phyloP scores from a whole-genome alignment of 2,888 invertebrate genomes.

The Rapana venosa region DNA sequence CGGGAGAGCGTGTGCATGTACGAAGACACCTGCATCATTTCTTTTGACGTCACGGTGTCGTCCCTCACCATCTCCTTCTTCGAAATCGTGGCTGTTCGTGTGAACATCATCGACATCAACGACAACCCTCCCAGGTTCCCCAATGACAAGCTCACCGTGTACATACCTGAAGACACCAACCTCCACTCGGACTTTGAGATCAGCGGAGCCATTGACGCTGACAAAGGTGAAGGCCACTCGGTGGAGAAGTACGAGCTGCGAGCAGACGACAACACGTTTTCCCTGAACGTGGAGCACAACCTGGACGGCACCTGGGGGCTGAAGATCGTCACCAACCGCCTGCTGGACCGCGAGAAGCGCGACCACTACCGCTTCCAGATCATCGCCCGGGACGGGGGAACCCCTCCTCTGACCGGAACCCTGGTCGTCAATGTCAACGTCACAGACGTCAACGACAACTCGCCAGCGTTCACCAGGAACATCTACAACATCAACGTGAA shows the following conservation, averaged over 20 bases:
- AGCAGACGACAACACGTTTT: conserved; percentile 51
- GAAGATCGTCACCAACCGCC: conserved; percentile 57
- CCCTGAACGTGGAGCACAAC: conserved; percentile 54
- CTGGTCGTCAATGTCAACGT: conserved; percentile 64
- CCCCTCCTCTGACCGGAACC: conserved; percentile 55
- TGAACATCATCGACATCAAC: conserved; percentile 55
- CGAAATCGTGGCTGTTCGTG: conserved; percentile 53
- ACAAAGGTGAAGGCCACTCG: conserved; percentile 51
- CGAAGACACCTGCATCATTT: conserved; percentile 56
- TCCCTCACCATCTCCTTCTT: conserved; percentile 50
- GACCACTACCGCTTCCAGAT: conserved; percentile 59
- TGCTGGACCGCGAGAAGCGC: conserved; percentile 62
- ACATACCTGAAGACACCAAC: conserved; percentile 51
- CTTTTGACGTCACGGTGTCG: conserved; percentile 58
- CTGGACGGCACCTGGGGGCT: conserved; percentile 61
- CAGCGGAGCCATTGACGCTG: conserved; percentile 52
- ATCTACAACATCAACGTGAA: conserved; percentile 65
- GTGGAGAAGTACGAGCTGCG: conserved; percentile 54
- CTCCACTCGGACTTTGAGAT: conserved; percentile 51
- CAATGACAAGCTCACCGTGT: conserved; percentile 46
- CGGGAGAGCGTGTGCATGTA: conserved; percentile 61
- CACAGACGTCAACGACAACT: conserved; percentile 69
- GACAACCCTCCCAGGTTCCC: conserved; percentile 56
- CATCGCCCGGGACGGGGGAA: conserved; percentile 64
- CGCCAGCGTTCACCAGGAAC: conserved; percentile 61